Percentiles rank a stretch among this genome's conserved stretches.
Conservation (phyloP, 2,113 vertebrate genomes). For the Pampusana beccarii region DNA sequence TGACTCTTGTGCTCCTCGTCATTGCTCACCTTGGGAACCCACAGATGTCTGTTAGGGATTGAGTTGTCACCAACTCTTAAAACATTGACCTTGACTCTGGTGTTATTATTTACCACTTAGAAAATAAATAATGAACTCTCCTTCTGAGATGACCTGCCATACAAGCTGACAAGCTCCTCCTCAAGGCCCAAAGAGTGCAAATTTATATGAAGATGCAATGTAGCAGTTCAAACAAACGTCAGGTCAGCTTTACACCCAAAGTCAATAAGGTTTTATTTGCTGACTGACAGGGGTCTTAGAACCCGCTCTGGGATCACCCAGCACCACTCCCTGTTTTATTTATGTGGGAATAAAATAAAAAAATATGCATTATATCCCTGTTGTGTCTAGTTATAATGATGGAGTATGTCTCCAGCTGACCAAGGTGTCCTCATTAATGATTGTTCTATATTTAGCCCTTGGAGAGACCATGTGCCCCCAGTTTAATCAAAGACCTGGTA, state of each 20-base stretch:
- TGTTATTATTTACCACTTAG: not conserved
- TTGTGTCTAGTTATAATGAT: not conserved
- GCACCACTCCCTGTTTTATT: not conserved
- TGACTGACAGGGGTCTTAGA: not conserved
- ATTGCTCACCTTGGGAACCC: not conserved
- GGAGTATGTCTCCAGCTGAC: constrained; percentile 17
- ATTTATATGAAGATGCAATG: not conserved
- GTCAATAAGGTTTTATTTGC: not conserved
- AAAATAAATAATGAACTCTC: not conserved
- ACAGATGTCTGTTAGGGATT: not conserved
- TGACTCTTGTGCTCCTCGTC: not conserved
- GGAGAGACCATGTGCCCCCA: constrained; percentile 12
- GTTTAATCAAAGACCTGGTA: constrained; percentile 58
- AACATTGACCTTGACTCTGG: not conserved
- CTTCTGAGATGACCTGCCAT: not conserved
- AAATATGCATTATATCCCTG: not conserved
- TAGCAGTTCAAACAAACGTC: not conserved
- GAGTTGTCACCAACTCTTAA: not conserved
- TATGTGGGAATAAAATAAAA: not conserved
- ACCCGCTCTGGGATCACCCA: not conserved
- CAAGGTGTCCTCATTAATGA: constrained; percentile 50
- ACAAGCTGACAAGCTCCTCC: not conserved
- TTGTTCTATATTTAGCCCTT: constrained; percentile 48
- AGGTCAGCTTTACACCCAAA: not conserved
- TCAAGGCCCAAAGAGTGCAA: not conserved